These are phyloP conservation scores for Auanema freiburgensis DNA, from an alignment of 2,888 invertebrate species.

Conservation along the genomic window DNA sequence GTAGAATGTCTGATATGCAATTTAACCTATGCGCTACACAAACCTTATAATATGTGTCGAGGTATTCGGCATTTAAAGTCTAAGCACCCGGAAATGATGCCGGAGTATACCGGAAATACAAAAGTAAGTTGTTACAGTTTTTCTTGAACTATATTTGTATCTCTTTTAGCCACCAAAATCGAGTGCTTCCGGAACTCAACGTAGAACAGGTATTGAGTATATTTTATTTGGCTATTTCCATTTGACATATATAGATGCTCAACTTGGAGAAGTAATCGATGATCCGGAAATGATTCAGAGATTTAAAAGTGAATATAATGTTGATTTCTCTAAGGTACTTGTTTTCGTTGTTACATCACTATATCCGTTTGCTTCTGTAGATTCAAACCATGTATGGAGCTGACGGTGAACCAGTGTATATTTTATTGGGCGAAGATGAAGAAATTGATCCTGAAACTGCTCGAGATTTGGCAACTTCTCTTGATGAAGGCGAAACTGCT, in stretches of 20 bases:
- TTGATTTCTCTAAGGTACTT: conserved; percentile 38
- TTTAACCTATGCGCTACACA: conserved; percentile 59
- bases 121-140: neutral
- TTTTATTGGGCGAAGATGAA: conserved; percentile 35
- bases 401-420: conserved; percentile 59
- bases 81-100: conserved; percentile 60
- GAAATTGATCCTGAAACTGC: conserved; percentile 32
- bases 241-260: conserved; percentile 5
- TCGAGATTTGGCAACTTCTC: conserved; percentile 20
- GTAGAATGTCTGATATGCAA: conserved; percentile 63
- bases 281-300: conserved; percentile 38
- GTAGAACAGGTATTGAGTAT: neutral
- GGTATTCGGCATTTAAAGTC: conserved; percentile 61
- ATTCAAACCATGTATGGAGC: conserved; percentile 43
- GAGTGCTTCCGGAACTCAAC: too few relatives aligned
- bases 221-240: neutral
- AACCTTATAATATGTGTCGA: conserved; percentile 62
- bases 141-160: too few relatives aligned
- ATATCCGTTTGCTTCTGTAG: conserved; percentile 12
- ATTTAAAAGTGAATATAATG: conserved; percentile 36
- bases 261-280: conserved; percentile 32
- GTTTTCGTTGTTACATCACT: conserved; percentile 4
- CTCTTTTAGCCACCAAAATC: too few relatives aligned
- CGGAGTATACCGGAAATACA: conserved; percentile 49
- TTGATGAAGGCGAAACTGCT: conserved; percentile 14